phyloP scores from a whole-genome alignment of 2,113 vertebrate species.

The Prochilodus magdalenae region DNA sequence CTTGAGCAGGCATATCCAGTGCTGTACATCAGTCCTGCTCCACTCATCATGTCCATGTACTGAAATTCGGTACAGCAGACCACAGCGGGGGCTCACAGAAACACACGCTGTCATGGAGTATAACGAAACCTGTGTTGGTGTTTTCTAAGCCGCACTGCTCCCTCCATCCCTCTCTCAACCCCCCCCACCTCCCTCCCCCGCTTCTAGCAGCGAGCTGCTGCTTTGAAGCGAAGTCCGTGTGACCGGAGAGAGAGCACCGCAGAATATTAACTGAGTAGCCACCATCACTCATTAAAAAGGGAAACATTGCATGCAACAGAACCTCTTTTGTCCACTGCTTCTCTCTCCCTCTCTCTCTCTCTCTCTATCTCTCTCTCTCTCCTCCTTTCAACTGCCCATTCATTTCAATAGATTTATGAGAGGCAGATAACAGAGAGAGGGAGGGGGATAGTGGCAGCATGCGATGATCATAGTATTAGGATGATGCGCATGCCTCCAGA shows the following conservation, averaged over 20 bases:
- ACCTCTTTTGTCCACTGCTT: conserved; percentile 66
- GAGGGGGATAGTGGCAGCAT: neutral
- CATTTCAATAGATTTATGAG: conserved; percentile 3
- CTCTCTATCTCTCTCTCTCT: neutral
- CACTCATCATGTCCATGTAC: conserved; percentile 5
- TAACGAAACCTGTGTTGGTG: conserved; percentile 74
- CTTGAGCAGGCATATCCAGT: neutral
- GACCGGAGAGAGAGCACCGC: conserved; percentile 67
- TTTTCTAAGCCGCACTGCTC: conserved; percentile 56
- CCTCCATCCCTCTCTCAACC: neutral
- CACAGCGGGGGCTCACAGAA: conserved; percentile 33
- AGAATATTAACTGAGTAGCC: conserved; percentile 74
- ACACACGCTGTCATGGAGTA: conserved; percentile 61
- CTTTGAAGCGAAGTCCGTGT: conserved; percentile 67
- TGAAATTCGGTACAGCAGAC: neutral
- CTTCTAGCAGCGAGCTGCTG: conserved; percentile 69
- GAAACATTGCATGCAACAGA: conserved; percentile 71
- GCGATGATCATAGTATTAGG: neutral
- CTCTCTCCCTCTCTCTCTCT: conserved; percentile 46
- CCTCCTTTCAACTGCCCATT: neutral
- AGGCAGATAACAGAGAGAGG: neutral
- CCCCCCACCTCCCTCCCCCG: neutral
- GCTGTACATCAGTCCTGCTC: neutral
- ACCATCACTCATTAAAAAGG: conserved; percentile 75
- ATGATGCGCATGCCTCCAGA: conserved; percentile 4